Conservation (phyloP, 1,140 invertebrate species). For the Anagrus nilaparvatae region DNA sequence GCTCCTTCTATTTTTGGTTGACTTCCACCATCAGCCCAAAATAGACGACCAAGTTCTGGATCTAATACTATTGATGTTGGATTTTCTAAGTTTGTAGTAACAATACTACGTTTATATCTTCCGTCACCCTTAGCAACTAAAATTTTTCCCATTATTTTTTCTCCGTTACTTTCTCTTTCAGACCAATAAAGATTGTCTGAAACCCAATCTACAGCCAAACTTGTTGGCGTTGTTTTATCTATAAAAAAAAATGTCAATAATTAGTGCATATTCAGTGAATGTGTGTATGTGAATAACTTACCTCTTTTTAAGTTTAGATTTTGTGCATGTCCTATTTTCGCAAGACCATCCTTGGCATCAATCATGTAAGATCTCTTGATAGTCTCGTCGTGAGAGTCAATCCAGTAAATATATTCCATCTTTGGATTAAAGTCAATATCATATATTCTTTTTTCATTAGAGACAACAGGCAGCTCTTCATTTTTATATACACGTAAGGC, state of each 20-base stretch:
- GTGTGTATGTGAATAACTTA: not conserved
- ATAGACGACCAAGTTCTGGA: conserved; percentile 74
- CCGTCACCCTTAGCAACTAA: conserved; percentile 85
- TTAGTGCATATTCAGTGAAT: not conserved
- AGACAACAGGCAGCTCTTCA: conserved; percentile 65
- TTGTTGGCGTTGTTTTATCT: conserved; percentile 69
- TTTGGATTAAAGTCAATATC: conserved; percentile 79
- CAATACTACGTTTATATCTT: conserved; percentile 70
- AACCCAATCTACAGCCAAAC: conserved; percentile 84
- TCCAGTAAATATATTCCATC: conserved; percentile 83
- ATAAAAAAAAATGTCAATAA: conserved; percentile 1
- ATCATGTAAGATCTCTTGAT: conserved; percentile 89
- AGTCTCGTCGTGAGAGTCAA: conserved; percentile 77
- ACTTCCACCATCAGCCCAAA: conserved; percentile 81
- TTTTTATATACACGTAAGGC: conserved; percentile 56
- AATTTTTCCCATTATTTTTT: conserved; percentile 66
- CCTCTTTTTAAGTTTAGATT: conserved; percentile 66
- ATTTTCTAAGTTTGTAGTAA: conserved; percentile 59
- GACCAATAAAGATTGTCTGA: conserved; percentile 91
- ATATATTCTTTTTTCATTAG: conserved; percentile 74
- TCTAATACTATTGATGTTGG: conserved; percentile 82
- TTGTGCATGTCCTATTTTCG: conserved; percentile 77
- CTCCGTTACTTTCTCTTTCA: conserved; percentile 67
- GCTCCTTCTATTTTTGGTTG: conserved; percentile 78
- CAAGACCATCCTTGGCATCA: conserved; percentile 60